Conservation (phyloP, 2,797 vertebrate genomes). For the Bovichtus diacanthus region DNA sequence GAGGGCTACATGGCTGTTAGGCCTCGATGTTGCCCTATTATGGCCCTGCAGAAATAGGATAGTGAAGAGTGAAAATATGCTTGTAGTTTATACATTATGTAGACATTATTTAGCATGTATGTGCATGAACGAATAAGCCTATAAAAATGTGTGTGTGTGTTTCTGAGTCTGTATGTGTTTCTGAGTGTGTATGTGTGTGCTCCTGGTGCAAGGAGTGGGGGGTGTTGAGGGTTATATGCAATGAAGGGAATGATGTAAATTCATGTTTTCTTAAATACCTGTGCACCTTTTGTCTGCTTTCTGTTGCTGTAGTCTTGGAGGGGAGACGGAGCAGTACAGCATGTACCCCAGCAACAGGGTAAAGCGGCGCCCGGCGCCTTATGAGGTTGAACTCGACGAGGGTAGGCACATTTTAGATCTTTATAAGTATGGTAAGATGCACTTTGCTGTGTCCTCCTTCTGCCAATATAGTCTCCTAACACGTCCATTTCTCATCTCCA, state of each 20-base stretch:
- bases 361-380: conserved; percentile 94
- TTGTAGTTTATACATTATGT: neutral
- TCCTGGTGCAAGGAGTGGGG: neutral
- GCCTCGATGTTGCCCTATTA: neutral
- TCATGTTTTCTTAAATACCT: conserved; percentile 29
- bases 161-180: conserved; percentile 2
- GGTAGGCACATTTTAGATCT: conserved; percentile 89
- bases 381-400: conserved; percentile 95
- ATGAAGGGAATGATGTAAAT: neutral
- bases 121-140: conserved; percentile 2
- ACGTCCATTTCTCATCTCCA: conserved; percentile 66
- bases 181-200: neutral
- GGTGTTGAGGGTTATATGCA: neutral
- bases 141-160: conserved; percentile 1
- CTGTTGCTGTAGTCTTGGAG: conserved; percentile 86
- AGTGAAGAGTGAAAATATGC: neutral
- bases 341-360: conserved; percentile 93
- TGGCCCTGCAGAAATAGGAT: neutral
- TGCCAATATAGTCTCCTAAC: conserved; percentile 61
- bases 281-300: conserved; percentile 50
- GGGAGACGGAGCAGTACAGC: conserved; percentile 93
- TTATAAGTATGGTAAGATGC: conserved; percentile 84
- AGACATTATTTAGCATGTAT: conserved; percentile 12
- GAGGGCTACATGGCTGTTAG: neutral
- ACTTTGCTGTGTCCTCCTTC: conserved; percentile 82